These are phyloP conservation scores for Aelia acuminata DNA, from an alignment of 2,888 invertebrate genomes.

Conservation along the genomic window DNA sequence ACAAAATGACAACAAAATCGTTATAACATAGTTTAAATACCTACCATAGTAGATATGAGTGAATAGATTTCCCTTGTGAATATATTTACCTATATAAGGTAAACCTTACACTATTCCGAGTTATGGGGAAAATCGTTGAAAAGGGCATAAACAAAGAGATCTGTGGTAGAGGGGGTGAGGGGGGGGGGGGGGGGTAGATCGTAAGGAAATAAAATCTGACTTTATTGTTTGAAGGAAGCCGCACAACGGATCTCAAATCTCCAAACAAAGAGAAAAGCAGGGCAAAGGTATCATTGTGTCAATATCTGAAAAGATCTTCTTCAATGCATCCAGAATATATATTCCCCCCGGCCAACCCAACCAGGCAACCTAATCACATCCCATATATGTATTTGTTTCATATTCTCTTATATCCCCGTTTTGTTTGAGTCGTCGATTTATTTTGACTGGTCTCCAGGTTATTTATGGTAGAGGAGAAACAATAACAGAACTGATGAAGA, in stretches of 20 bases:
- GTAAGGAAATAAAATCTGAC: slow-evolving; percentile 7
- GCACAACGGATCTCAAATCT: slow-evolving; percentile 12
- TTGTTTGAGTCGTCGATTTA: background rate
- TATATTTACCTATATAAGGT: no score
- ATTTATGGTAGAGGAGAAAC: background rate
- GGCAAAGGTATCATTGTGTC: slow-evolving; percentile 30
- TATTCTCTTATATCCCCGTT: background rate
- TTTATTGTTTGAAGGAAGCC: slow-evolving; percentile 25
- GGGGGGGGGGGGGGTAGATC: no score
- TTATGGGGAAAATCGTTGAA: background rate
- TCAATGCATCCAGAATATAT: slow-evolving; percentile 18
- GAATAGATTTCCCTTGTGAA: background rate
- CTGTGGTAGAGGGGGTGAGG: no score
- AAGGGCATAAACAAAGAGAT: background rate
- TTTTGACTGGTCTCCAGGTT: background rate
- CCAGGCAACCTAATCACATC: background rate
- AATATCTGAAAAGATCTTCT: background rate
- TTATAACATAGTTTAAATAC: no score
- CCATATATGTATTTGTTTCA: slow-evolving; percentile 9
- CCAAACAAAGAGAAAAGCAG: slow-evolving; percentile 27
- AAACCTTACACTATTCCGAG: background rate
- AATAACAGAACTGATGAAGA: background rate
- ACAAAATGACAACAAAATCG: no score
- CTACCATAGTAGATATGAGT: no score
- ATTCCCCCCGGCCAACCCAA: background rate